Base-by-base conservation (phyloP, 1,140 invertebrate genomes). In the Chionoecetes opilio region DNA sequence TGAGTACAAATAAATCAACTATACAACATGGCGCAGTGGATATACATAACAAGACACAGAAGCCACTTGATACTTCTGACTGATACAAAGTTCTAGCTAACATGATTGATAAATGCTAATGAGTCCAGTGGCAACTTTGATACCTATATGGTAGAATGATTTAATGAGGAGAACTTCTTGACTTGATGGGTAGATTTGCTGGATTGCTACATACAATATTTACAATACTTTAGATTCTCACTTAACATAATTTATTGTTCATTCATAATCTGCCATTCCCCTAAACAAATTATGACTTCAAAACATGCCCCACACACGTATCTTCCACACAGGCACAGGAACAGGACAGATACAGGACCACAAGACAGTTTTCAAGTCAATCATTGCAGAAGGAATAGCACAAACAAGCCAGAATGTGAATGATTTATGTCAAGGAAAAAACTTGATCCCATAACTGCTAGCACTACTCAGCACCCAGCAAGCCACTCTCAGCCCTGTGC, bases 341-440 rank as follows among this genome's bases (percentile, higher is more conserved):
- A 75, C n/a, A 75, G 26, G 63, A 14, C 14, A 14, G 41, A n/a
- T 26, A 75, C 21, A 75, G 21, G 11, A 11, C 46, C 21, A 53
- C 21, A 46, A 75, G 63, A 75, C 63, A 75, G 63, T 75, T 75
- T 75, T 75, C 63, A 75, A n/a, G 63, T 75, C 63, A 75, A n/a
- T n/a, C 14, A 26, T 26, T 75, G 63, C 63, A 75, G 63, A 53
- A 53, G 46, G 63, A n/a, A n/a, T 8, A 75, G 63, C 63, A 75
- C 63, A 75, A 75, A n/a, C 63, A 75, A 21, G 63, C 63, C 21
- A 75, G n/a, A 75, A 75, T 75, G 63, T 75, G 63, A 75, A 75
- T 75, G 63, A 75, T n/a, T 75, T 75, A 75, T 75, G 63, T 75
- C 26, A n/a, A 75, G 21, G 63, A 75, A 26, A 75, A 75, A n/a